Evolutionary conservation across 2,113 vertebrate species (phyloP), one percentile per base, ranked within the genome.

Genomic region (Columbina picui): DNA sequence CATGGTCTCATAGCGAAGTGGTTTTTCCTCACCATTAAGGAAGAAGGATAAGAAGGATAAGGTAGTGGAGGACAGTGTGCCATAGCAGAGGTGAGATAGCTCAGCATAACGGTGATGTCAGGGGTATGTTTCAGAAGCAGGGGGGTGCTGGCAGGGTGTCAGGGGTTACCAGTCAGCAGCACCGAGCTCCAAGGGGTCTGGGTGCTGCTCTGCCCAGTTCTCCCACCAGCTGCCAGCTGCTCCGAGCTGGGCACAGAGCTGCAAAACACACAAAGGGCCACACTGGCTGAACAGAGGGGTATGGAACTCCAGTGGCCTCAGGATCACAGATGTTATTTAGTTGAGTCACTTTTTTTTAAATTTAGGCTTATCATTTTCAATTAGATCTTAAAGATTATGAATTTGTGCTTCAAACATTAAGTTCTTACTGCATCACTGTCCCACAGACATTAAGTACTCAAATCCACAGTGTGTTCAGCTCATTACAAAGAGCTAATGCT

Each of bases 151-250:
- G 32, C 43, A 34, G 56, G 32, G 26, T 1, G 0, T 69, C 57
- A 29, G 19, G 21, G 6, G 12, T 64, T 47, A 36, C 55, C 3
- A 3, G 2, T 2, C 2, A 6, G 20, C 26, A 69, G 55, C 27
- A 5, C 1, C 0, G 3, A 36, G 30, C 30, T 27, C 6, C 5
- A 2, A 1, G 1, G n/a, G 36, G 12, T 7, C 20, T 10, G 7
- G 14, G 14, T 47, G 26, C 23, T 86, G 29, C 36, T 81, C n/a
- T 81, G 45, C 9, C 30, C 5, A 0, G 14, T 2, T 41, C 5
- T 23, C 6, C 4, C 21, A 6, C 10, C 63, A 18, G 38, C 21
- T 55, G 21, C 43, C 7, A 16, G 56, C 47, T 55, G n/a, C 19
- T 82, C 47, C 4, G 0, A 34, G 36, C 38, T 38, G 52, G 25